Evolutionary conservation across 2,797 vertebrate genomes (phyloP).

Genomic region (Hippopotamyrus pictus): DNA sequence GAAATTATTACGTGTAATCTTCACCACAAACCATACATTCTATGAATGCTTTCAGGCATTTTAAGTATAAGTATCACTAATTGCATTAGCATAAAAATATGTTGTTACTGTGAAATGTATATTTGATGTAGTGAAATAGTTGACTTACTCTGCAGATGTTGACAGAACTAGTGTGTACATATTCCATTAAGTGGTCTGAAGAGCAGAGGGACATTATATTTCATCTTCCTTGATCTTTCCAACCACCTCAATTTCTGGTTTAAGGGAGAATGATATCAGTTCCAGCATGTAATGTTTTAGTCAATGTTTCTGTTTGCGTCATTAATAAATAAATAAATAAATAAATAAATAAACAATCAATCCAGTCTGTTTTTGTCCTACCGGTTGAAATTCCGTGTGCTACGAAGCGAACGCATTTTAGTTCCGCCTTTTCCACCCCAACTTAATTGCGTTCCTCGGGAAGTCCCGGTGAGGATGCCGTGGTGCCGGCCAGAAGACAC

Average conservation of each 20-base stretch:
- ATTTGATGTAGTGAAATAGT: not conserved
- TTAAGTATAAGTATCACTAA: not conserved
- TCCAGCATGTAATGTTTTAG: not conserved
- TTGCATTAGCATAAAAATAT: not conserved
- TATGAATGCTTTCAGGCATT: not conserved
- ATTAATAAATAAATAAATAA: not conserved
- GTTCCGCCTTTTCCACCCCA: constrained; percentile 1
- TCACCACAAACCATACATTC: not conserved
- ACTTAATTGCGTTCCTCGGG: constrained; percentile 27
- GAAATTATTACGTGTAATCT: not conserved
- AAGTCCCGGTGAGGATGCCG: constrained; percentile 49
- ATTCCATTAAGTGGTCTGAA: not conserved
- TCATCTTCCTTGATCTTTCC: not conserved
- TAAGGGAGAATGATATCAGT: not conserved
- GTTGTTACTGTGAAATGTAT: not conserved
- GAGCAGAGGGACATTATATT: not conserved
- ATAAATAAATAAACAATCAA: not conserved
- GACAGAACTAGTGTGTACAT: not conserved
- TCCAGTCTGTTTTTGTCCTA: not conserved
- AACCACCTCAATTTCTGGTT: not conserved
- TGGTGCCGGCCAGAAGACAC: constrained; percentile 58
- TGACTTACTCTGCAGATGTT: not conserved
- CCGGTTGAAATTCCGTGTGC: constrained; percentile 4
- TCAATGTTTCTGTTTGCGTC: not conserved
- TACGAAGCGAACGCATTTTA: not conserved